Evolutionary conservation across 2,797 vertebrate genomes (phyloP).

Genomic region (Eurystomus glaucurus): DNA sequence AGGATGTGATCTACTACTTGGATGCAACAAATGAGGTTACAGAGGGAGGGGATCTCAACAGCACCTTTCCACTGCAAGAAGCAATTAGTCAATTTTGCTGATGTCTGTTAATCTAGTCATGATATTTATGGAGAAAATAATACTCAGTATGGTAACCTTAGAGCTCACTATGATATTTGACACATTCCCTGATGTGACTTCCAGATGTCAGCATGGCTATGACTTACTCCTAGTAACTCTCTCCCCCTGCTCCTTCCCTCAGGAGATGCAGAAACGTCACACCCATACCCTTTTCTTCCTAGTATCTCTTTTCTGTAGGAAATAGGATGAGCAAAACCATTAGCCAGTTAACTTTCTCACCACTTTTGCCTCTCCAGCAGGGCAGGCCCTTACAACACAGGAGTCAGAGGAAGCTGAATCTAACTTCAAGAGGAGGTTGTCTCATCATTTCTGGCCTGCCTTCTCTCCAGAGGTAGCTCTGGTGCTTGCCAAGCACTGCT

Average conservation of each 20-base stretch:
- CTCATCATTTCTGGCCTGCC: not conserved
- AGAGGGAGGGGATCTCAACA: not conserved
- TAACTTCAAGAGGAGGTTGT: not conserved
- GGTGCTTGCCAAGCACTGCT: not conserved
- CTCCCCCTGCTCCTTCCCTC: not conserved
- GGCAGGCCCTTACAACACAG: rapidly evolving
- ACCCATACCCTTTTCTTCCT: not conserved
- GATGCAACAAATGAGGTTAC: not conserved
- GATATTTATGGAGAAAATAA: not conserved
- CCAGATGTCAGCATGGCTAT: not conserved
- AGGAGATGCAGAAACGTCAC: not conserved
- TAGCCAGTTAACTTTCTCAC: not conserved
- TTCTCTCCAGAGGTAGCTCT: not conserved
- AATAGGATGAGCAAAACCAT: not conserved
- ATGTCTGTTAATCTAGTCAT: not conserved
- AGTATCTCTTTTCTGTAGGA: not conserved
- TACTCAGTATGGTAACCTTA: not conserved
- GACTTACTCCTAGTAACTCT: not conserved
- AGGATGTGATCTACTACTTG: not conserved
- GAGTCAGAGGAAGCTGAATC: not conserved
- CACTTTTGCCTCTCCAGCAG: not conserved
- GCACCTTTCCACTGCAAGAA: not conserved
- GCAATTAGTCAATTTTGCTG: not conserved
- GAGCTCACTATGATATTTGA: not conserved
- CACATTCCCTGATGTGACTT: not conserved